These are phyloP conservation scores for Coenobita brevimanus DNA, from an alignment of 1,140 invertebrate species.

Conservation along the genomic window DNA sequence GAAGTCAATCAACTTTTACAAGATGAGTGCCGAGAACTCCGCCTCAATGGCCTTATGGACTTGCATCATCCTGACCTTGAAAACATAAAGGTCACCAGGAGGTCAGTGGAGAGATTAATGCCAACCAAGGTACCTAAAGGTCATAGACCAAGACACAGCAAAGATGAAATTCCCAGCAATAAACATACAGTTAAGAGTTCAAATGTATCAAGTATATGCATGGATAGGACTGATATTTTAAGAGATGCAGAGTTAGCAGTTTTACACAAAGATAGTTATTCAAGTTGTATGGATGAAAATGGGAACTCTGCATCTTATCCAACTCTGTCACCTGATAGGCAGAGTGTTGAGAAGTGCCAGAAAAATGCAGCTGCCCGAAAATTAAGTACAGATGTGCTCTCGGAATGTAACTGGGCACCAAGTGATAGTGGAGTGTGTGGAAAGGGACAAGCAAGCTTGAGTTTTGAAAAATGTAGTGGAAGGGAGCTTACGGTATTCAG, in stretches of 20 bases:
- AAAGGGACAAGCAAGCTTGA: background rate
- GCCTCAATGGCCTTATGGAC: conserved; percentile 30
- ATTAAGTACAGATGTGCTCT: background rate
- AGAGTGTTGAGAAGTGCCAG: background rate
- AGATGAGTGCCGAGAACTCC: conserved; percentile 57
- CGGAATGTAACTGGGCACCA: background rate
- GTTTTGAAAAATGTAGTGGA: background rate
- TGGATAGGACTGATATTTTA: too few species aligned
- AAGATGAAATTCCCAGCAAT: background rate
- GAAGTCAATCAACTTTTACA: conserved; percentile 46
- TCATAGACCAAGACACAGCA: background rate
- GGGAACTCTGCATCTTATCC: conserved; percentile 51
- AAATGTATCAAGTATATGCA: background rate
- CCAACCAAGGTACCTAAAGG: background rate
- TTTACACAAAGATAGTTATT: background rate
- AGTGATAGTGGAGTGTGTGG: background rate
- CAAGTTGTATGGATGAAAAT: conserved; percentile 46
- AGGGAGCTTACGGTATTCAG: background rate
- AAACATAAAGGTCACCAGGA: conserved; percentile 38
- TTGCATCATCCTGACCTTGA: conserved; percentile 25
- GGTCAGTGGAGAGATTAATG: conserved; percentile 24
- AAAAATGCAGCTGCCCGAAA: background rate
- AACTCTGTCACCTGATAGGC: background rate
- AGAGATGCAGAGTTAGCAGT: too few species aligned
- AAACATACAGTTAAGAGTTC: background rate